Evolutionary conservation across 2,797 vertebrate species (phyloP).

Genomic region (Eulemur albifrons): DNA sequence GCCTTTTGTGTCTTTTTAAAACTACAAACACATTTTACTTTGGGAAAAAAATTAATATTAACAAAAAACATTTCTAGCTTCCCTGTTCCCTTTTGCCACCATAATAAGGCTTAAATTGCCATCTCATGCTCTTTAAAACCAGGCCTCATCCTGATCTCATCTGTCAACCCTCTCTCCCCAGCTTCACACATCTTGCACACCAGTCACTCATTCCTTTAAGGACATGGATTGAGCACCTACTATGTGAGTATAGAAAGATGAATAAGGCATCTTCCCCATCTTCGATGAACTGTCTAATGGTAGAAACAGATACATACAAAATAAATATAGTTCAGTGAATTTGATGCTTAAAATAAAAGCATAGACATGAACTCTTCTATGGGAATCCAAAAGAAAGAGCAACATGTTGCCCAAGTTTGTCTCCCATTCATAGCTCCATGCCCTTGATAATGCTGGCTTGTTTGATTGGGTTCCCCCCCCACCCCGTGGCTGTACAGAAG

Average conservation of each 20-base stretch:
- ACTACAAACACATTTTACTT: background rate
- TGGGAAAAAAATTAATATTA: background rate
- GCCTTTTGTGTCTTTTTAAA: background rate
- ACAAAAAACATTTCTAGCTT: background rate
- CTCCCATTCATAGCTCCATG: background rate
- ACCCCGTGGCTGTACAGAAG: background rate
- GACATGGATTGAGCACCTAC: background rate
- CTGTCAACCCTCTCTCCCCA: background rate
- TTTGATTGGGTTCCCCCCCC: background rate
- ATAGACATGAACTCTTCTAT: background rate
- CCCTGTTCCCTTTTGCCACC: background rate
- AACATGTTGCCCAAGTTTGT: background rate
- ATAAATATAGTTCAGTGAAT: background rate
- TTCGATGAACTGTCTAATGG: background rate
- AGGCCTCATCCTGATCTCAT: background rate
- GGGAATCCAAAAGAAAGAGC: background rate
- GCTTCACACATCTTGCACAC: background rate
- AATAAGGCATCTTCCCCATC: background rate
- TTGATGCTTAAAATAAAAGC: background rate
- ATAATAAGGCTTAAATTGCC: background rate
- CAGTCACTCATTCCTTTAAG: background rate
- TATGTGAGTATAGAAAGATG: background rate
- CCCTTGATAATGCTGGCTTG: background rate
- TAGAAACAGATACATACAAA: background rate
- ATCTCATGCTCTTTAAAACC: background rate